Conservation (phyloP, 2,888 invertebrate species). For the Sarcophaga rosellei region DNA sequence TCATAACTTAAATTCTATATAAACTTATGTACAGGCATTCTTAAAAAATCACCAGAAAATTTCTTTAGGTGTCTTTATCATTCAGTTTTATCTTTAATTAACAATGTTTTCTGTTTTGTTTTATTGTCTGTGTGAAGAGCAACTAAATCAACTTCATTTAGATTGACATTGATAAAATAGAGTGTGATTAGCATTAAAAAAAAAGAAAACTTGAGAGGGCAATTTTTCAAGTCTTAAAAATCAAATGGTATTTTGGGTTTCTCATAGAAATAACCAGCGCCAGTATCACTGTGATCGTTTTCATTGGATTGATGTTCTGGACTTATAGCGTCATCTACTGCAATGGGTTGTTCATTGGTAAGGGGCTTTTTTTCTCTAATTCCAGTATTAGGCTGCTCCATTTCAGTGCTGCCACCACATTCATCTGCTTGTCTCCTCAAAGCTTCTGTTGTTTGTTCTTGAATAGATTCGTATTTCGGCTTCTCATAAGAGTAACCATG, state of each 20-base stretch:
- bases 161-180: slow-evolving; percentile 17
- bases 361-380: neutral
- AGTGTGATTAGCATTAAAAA: slow-evolving; percentile 2
- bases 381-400: neutral
- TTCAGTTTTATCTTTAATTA: slow-evolving; percentile 25
- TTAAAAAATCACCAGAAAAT: neutral
- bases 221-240: slow-evolving; percentile 14
- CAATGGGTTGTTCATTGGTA: neutral
- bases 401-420: too few relatives aligned
- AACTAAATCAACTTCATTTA: neutral
- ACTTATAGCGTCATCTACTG: neutral
- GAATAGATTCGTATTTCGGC: too few relatives aligned
- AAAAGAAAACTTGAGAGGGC: neutral
- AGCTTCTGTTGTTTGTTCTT: too few relatives aligned
- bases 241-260: slow-evolving; percentile 58
- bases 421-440: too few relatives aligned
- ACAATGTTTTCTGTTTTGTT: neutral
- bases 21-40: too few relatives aligned
- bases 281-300: neutral
- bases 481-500: too few relatives aligned
- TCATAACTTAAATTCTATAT: too few relatives aligned
- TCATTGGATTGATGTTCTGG: neutral
- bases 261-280: slow-evolving; percentile 52
- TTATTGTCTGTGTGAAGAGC: neutral
- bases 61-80: neutral